Percentiles rank a stretch among this genome's conserved stretches.
Conservation (phyloP, 35 echinoderm and acorn worm species). For the Ophioderma brevispina region DNA sequence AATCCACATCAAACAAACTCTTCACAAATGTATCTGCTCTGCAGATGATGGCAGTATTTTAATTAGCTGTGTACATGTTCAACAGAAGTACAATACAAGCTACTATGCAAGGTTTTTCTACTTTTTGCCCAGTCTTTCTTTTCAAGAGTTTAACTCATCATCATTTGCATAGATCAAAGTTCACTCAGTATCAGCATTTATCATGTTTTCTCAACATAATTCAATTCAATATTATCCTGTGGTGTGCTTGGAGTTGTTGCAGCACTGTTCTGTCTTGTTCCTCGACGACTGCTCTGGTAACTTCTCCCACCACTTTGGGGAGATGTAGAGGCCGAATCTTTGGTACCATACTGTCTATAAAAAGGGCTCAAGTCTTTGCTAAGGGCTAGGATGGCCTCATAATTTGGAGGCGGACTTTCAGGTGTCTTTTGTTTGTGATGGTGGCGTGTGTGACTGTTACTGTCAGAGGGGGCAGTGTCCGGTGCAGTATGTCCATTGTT, state of each 20-base stretch:
- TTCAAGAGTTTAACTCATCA: background rate
- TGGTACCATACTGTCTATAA: constrained; percentile 37
- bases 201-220: background rate
- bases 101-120: background rate
- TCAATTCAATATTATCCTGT: constrained; percentile 55
- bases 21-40: background rate
- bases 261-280: constrained; percentile 17
- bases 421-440: constrained; percentile 62
- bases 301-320: constrained; percentile 27
- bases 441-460: constrained; percentile 65
- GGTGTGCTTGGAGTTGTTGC: constrained; percentile 47
- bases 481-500: constrained; percentile 10
- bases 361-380: constrained; percentile 75
- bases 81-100: background rate
- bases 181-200: background rate
- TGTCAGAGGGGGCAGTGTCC: constrained; percentile 74
- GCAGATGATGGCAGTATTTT: background rate
- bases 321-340: constrained; percentile 15
- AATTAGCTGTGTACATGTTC: background rate
- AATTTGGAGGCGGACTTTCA: constrained; percentile 86
- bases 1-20: background rate
- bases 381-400: constrained; percentile 74
- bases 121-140: background rate
- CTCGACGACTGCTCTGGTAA: constrained; percentile 3
- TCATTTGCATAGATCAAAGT: background rate